These are phyloP conservation scores for Xylophagus ater DNA, from an alignment of 2,888 invertebrate genomes.

Conservation along the genomic window DNA sequence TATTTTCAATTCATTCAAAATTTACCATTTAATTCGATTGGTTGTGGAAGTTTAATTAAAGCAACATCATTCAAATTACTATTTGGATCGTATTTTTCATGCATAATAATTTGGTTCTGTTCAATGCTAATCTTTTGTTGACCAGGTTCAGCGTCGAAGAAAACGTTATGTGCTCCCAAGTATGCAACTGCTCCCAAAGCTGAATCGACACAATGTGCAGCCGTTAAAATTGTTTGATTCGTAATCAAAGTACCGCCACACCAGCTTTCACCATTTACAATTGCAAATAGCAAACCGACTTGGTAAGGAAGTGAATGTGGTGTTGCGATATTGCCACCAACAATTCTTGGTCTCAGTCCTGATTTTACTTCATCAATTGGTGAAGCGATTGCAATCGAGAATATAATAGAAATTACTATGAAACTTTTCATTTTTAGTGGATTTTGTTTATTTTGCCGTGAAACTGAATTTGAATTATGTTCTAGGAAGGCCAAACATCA, in stretches of 20 bases:
- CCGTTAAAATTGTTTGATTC: conserved; percentile 26
- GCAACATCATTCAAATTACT: conserved; percentile 8
- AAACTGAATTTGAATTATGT: too few species aligned
- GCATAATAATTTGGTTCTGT: conserved; percentile 4
- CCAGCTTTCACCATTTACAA: conserved; percentile 14
- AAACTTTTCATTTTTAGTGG: conserved; percentile 7
- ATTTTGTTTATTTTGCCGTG: too few species aligned
- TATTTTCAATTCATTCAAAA: background rate
- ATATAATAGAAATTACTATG: background rate
- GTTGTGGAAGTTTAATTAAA: conserved; percentile 6
- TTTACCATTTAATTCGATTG: conserved; percentile 2
- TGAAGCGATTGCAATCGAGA: background rate
- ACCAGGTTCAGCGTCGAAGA: background rate
- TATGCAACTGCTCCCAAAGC: background rate
- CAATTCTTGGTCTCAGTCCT: conserved; percentile 6
- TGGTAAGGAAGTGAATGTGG: conserved; percentile 29
- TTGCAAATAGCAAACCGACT: conserved; percentile 27
- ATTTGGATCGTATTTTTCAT: conserved; percentile 1
- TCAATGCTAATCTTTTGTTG: conserved; percentile 2
- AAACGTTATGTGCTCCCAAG: conserved; percentile 3
- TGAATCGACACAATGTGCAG: conserved; percentile 29
- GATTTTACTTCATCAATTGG: background rate
- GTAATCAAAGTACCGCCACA: conserved; percentile 32
- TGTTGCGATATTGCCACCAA: conserved; percentile 14
- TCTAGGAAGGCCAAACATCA: too few species aligned